These are phyloP conservation scores for Camponotus pennsylvanicus DNA, from an alignment of 1,140 invertebrate genomes.

Conservation along the genomic window DNA sequence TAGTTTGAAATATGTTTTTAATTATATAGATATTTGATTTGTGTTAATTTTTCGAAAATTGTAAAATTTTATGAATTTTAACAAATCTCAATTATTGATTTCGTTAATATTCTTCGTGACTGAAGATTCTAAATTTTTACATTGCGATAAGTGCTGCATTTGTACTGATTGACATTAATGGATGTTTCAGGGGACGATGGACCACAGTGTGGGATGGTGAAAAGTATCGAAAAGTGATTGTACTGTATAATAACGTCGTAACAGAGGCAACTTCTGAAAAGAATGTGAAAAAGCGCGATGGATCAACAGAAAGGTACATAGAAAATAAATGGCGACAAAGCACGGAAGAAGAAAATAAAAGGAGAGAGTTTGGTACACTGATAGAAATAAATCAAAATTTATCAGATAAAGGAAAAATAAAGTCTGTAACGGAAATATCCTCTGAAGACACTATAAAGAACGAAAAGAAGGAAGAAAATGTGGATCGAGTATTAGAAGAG, in stretches of 20 bases:
- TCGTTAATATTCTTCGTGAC: neutral
- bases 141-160: neutral
- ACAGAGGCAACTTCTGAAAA: neutral
- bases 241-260: neutral
- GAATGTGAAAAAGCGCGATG: neutral
- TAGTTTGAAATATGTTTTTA: neutral
- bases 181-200: slow-evolving; percentile 40
- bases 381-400: neutral
- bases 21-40: neutral
- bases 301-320: neutral
- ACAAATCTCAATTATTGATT: neutral
- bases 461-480: slow-evolving; percentile 1
- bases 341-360: neutral
- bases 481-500: slow-evolving; percentile 5
- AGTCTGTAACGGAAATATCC: neutral
- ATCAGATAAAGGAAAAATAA: neutral
- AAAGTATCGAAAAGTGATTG: slow-evolving; percentile 16
- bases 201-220: slow-evolving; percentile 3
- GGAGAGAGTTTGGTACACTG: neutral
- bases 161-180: slow-evolving; percentile 48
- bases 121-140: slow-evolving; percentile 3
- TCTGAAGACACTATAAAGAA: neutral
- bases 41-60: neutral
- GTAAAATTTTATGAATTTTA: slow-evolving; percentile 19
- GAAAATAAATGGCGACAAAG: neutral